Evolutionary conservation across 2,797 vertebrate species (phyloP).

Genomic region (Emys orbicularis): DNA sequence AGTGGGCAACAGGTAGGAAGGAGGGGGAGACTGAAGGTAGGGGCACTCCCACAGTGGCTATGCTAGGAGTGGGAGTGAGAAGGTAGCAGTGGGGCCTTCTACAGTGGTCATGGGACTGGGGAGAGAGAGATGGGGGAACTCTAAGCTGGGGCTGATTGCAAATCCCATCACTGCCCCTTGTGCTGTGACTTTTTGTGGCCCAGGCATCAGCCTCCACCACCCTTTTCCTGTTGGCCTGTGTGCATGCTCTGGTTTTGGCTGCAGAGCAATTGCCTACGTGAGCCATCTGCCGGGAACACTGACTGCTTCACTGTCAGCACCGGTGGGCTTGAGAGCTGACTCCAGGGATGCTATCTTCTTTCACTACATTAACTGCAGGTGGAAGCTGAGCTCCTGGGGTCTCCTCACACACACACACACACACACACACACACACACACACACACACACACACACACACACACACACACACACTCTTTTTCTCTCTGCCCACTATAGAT

Average conservation of each 20-base stretch:
- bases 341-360: slow-evolving; percentile 45
- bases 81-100: neutral
- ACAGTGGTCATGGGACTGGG: neutral
- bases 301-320: slow-evolving; percentile 11
- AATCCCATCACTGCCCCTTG: neutral
- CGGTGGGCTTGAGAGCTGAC: neutral
- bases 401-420: neutral
- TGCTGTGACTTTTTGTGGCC: neutral
- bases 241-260: neutral
- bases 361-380: slow-evolving; percentile 44
- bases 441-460: neutral
- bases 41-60: neutral
- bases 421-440: neutral
- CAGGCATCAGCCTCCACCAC: neutral
- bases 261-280: neutral
- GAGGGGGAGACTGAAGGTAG: neutral
- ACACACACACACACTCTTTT: neutral
- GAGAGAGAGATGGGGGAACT: neutral
- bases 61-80: neutral
- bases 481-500: neutral
- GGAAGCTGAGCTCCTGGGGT: slow-evolving; percentile 33
- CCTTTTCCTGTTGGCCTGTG: neutral
- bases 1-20: neutral
- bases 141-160: no score
- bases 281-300: neutral